Conservation (phyloP, 1,140 invertebrate genomes). For the Drosophila lacertosa region DNA sequence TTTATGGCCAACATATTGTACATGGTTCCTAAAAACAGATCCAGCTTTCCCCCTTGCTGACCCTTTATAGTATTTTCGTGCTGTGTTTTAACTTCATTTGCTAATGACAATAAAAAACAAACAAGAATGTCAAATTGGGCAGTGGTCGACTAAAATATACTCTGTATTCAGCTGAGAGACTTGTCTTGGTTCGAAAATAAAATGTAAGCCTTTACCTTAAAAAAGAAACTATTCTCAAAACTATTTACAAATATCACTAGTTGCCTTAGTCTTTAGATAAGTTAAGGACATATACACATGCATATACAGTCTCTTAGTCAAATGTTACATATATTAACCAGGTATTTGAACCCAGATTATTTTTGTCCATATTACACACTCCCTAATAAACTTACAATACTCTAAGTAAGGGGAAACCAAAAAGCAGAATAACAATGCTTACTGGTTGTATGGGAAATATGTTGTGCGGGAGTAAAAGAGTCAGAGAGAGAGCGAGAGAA, state of each 20-base stretch:
- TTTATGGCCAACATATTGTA: constrained; percentile 54
- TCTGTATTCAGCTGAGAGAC: neutral
- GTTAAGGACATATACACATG: too few species aligned
- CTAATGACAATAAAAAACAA: constrained; percentile 78
- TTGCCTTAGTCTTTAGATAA: too few species aligned
- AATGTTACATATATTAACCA: too few species aligned
- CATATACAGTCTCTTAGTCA: too few species aligned
- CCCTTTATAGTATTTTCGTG: neutral
- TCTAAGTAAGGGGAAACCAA: neutral
- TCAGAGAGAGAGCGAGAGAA: constrained; percentile 12
- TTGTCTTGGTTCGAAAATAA: too few species aligned
- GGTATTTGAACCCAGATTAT: too few species aligned
- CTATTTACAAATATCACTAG: too few species aligned
- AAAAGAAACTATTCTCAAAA: too few species aligned
- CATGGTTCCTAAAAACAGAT: constrained; percentile 7
- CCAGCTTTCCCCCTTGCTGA: neutral
- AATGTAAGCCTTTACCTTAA: too few species aligned
- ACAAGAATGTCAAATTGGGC: too few species aligned
- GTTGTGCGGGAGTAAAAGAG: neutral
- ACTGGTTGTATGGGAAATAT: neutral
- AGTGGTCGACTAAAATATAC: too few species aligned
- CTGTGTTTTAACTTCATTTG: constrained; percentile 68
- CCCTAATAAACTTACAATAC: neutral
- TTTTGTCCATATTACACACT: neutral
- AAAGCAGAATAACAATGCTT: constrained; percentile 27